Percentiles rank a stretch among this genome's conserved stretches.
Evolutionary conservation across 2,113 vertebrate genomes (phyloP).

Genomic region (Phyllostomus hastatus): DNA sequence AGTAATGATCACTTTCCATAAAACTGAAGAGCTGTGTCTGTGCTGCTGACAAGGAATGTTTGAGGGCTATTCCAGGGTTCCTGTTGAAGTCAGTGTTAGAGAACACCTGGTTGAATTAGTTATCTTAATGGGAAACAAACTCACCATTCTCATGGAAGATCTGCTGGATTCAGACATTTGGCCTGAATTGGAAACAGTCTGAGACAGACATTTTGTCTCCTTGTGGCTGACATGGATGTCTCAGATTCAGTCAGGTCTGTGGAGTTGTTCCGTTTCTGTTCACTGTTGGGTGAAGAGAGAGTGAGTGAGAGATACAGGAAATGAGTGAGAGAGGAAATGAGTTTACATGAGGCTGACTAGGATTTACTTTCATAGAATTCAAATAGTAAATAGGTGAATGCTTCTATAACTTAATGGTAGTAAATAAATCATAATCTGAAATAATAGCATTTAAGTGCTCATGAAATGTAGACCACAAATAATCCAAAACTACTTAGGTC

Average conservation of each 20-base stretch:
- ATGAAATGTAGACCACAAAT: background rate
- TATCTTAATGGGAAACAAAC: background rate
- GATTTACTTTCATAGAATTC: background rate
- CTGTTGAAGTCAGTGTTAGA: background rate
- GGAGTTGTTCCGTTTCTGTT: background rate
- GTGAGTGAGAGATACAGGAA: background rate
- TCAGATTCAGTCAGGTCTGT: background rate
- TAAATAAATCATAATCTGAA: background rate
- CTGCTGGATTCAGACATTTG: background rate
- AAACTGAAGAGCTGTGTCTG: background rate
- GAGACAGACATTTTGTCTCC: background rate
- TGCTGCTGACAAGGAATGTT: background rate
- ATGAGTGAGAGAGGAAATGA: background rate
- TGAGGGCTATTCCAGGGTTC: background rate
- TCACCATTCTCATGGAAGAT: background rate
- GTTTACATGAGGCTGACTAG: background rate
- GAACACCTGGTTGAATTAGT: background rate
- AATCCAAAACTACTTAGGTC: background rate
- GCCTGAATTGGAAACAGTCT: background rate
- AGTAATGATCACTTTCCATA: background rate
- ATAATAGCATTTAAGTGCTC: background rate
- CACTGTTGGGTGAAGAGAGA: background rate
- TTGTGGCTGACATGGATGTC: background rate
- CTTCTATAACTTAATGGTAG: background rate
- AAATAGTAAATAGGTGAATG: background rate